Base-by-base conservation (phyloP, 2,888 invertebrate genomes). In the Zhuqinia jingwanae region DNA sequence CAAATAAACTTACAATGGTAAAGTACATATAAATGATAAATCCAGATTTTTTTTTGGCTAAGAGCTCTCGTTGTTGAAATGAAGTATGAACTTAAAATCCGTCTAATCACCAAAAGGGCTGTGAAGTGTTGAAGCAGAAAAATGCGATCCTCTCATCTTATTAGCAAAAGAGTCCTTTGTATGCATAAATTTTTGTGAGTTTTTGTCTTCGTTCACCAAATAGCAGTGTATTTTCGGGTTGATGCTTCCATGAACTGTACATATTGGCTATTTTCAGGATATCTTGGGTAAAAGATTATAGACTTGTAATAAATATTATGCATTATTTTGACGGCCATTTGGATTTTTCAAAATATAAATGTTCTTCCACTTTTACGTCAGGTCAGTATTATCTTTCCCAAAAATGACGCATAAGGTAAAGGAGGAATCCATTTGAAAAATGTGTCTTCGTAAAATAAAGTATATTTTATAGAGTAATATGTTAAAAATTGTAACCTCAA, bases 91-190 rank as follows among this genome's bases (percentile, higher is more conserved):
- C 70, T 25, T 70, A 27, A 70, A n/a, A 70, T 70, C 27, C 50
- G 22, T 47, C 47, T 47, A 45, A 70, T 22, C 47, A 25, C 70
- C 70, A 70, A 70, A 47, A 27, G 50, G 45, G 47, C 20, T 47
- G 70, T 65, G 42, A 82, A 82, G 75, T 82, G 82, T 63, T 82
- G 75, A 82, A 82, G 56, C 13, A 22, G 20, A 82, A 56, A 63
- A 73, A 76, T 75, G 60, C 76, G 83, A 83, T 83, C n/a, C n/a
- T n/a, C 76, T 83, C 63, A 83, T 83, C 76, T 76, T 76, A 50
- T 83, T 75, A 76, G 22, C 30, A 8, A 68, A 68, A 1, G 1
- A 68, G 17, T 25, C 2, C 22, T 8, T 58, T 20, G 20, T 53
- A 5, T 53, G 20, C n/a, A 56, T 17, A 53, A 17, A 56, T 56